phyloP scores from a whole-genome alignment of 2,888 invertebrate species.

The Dolichopus griseipennis region DNA sequence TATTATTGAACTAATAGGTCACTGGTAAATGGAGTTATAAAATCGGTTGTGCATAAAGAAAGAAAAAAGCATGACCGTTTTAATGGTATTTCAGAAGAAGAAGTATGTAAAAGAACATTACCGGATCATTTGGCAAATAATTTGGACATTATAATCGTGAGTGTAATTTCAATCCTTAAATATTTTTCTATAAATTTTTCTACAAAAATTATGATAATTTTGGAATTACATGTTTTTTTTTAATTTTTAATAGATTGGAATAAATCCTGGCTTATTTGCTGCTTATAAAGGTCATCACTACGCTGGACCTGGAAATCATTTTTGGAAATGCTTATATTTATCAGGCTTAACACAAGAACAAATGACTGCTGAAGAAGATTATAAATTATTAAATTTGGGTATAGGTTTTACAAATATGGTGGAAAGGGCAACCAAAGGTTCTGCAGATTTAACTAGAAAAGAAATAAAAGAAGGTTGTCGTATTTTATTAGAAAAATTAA shows the following conservation, averaged over 20 bases:
- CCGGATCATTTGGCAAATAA: conserved; percentile 90
- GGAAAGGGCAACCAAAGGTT: conserved; percentile 87
- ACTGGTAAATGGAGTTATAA: conserved; percentile 23
- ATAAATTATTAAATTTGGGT: conserved; percentile 82
- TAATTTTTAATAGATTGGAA: conserved; percentile 69
- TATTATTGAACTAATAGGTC: conserved; percentile 20
- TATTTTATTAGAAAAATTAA: conserved; percentile 78
- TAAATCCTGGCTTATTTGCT: conserved; percentile 94
- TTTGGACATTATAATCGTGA: conserved; percentile 97
- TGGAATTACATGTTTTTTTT: neutral
- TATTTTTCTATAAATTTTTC: neutral
- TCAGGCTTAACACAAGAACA: conserved; percentile 91
- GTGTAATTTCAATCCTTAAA: conserved; percentile 50
- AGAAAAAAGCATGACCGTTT: conserved; percentile 90
- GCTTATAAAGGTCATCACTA: conserved; percentile 98
- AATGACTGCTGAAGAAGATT: conserved; percentile 94
- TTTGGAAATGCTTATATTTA: conserved; percentile 95
- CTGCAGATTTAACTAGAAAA: conserved; percentile 86
- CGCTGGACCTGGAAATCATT: conserved; percentile 97
- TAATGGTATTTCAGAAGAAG: conserved; percentile 94
- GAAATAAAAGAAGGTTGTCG: conserved; percentile 91
- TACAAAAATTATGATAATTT: neutral
- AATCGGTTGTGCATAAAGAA: conserved; percentile 53
- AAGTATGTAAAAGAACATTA: conserved; percentile 84
- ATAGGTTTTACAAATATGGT: conserved; percentile 99